Conservation (phyloP, 2,797 vertebrate genomes). For the Eulemur mongoz region DNA sequence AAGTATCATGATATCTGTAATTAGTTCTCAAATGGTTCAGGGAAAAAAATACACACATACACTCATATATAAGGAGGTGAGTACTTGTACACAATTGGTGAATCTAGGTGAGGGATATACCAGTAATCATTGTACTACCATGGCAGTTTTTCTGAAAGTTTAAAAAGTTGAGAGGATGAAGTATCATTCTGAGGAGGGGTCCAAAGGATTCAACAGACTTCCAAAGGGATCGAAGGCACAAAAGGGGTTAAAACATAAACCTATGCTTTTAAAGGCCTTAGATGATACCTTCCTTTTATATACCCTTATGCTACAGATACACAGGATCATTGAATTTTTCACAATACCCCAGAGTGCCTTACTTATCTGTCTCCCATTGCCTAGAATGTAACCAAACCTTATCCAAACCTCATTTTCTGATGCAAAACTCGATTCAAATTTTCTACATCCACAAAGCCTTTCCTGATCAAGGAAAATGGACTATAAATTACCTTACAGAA, state of each 20-base stretch:
- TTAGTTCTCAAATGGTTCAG: background rate
- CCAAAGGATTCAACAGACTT: conserved; percentile 1
- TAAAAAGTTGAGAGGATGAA: background rate
- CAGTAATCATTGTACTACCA: background rate
- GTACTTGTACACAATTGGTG: background rate
- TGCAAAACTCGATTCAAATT: conserved; percentile 43
- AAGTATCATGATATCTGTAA: background rate
- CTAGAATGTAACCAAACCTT: conserved; percentile 9
- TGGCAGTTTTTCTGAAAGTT: background rate
- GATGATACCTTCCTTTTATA: background rate
- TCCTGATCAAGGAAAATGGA: conserved; percentile 29
- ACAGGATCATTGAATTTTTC: conserved; percentile 6
- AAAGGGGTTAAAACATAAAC: background rate
- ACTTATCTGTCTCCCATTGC: background rate
- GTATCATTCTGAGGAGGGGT: background rate
- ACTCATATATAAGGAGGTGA: background rate
- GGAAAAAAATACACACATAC: background rate
- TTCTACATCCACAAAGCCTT: conserved; percentile 1
- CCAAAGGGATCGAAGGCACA: background rate
- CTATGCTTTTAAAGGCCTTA: conserved; percentile 8
- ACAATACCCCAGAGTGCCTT: background rate
- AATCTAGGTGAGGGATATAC: background rate
- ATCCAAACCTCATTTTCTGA: background rate
- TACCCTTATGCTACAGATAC: background rate
- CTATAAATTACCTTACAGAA: background rate